A percentile compares a stretch with the other conserved stretches of the same genome.
phyloP scores from a whole-genome alignment of 2,797 vertebrate genomes.

The Enteromius treurensis region DNA sequence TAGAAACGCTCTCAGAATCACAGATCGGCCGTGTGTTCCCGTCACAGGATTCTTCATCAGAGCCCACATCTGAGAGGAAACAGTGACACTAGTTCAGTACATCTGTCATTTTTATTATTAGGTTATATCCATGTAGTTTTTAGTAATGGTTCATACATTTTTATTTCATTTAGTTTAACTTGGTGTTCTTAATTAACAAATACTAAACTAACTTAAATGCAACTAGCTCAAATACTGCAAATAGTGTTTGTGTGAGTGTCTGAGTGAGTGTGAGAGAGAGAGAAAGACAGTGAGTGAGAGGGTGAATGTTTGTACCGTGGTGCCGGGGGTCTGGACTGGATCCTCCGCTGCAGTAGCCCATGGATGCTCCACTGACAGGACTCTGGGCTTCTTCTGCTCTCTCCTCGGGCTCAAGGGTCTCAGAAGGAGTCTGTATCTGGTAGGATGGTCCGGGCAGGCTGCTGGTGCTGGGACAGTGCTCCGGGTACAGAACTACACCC shows the following conservation, averaged over 20 bases:
- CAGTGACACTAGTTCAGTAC: no score
- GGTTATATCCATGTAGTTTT: no score
- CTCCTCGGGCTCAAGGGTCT: constrained; percentile 30
- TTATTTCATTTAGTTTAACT: no score
- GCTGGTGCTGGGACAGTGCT: constrained; percentile 71
- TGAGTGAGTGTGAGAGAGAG: no score
- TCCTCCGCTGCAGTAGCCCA: constrained; percentile 87
- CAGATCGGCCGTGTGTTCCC: not conserved
- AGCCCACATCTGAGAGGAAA: not conserved
- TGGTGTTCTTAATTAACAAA: no score
- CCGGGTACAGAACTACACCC: constrained; percentile 80
- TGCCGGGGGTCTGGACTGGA: constrained; percentile 83
- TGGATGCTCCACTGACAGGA: constrained; percentile 89
- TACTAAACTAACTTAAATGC: no score
- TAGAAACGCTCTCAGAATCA: not conserved
- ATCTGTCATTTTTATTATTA: no score
- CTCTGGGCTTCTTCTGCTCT: constrained; percentile 84
- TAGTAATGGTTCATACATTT: no score
- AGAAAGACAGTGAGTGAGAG: no score
- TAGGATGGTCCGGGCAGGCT: constrained; percentile 57
- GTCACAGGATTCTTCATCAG: not conserved
- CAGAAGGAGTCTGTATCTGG: constrained; percentile 66
- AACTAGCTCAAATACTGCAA: no score
- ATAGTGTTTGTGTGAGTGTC: no score
- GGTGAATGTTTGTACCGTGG: constrained; percentile 71